These are phyloP conservation scores for Andrena haemorrhoa DNA, from an alignment of 2,888 invertebrate genomes.

Conservation along the genomic window DNA sequence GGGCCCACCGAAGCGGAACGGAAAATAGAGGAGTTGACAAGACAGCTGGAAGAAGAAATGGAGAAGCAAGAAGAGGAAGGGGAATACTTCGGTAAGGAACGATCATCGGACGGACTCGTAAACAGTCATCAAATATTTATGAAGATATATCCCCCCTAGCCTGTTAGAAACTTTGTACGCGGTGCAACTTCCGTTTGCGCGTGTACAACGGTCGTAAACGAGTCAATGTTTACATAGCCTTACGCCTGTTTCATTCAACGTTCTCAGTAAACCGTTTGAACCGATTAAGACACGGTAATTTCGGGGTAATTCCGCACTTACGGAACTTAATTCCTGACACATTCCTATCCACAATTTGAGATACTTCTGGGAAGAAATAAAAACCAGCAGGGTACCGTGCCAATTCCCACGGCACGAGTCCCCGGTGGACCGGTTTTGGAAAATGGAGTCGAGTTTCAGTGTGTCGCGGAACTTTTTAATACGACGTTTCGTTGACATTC, in stretches of 20 bases:
- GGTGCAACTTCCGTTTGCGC: not conserved
- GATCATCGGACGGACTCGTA: slow-evolving; percentile 2
- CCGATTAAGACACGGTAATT: slow-evolving; percentile 6
- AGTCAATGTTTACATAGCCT: slow-evolving; percentile 4
- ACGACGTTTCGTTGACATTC: slow-evolving; percentile 72
- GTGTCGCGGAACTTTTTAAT: slow-evolving; percentile 65
- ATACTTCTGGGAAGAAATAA: slow-evolving; percentile 53
- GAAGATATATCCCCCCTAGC: slow-evolving; percentile 11
- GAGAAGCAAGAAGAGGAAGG: slow-evolving; percentile 97
- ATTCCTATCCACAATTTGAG: slow-evolving; percentile 48
- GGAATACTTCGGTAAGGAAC: slow-evolving; percentile 95
- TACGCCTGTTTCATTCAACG: not conserved
- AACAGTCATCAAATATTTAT: slow-evolving; percentile 10
- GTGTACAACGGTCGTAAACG: not conserved
- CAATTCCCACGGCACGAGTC: slow-evolving; percentile 69
- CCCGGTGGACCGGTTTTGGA: slow-evolving; percentile 68
- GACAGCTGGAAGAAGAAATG: slow-evolving; percentile 97
- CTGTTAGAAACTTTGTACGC: not conserved
- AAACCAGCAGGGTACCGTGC: slow-evolving; percentile 52
- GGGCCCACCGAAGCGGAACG: slow-evolving; percentile 97
- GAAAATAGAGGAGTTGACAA: slow-evolving; percentile 96
- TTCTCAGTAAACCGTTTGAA: slow-evolving; percentile 1
- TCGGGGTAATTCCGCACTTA: slow-evolving; percentile 12
- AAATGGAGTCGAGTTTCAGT: slow-evolving; percentile 68
- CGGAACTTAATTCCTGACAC: slow-evolving; percentile 25